These are phyloP conservation scores for Drosophila peninsularis DNA, from an alignment of 2,888 invertebrate genomes.

Conservation along the genomic window DNA sequence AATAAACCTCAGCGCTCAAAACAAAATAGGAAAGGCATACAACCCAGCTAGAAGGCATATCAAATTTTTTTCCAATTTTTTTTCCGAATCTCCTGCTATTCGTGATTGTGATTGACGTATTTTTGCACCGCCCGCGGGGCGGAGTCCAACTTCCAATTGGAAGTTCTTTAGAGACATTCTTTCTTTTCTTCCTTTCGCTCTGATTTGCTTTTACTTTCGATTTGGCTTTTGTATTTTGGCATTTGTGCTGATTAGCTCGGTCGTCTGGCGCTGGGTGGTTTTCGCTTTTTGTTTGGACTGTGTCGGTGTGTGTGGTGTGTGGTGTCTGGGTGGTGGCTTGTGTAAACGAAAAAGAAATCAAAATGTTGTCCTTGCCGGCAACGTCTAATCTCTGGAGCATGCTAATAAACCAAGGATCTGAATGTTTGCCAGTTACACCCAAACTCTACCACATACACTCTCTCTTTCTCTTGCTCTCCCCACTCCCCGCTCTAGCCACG, in stretches of 20 bases:
- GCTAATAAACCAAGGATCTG: constrained; percentile 73
- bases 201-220: constrained; percentile 79
- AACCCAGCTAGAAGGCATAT: constrained; percentile 71
- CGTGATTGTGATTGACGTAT: constrained; percentile 71
- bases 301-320: constrained; percentile 7
- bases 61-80: constrained; percentile 66
- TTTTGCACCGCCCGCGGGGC: constrained; percentile 58
- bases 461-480: not conserved
- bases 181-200: constrained; percentile 31
- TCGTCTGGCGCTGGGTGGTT: constrained; percentile 24
- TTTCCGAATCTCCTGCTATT: constrained; percentile 29
- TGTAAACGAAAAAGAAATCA: constrained; percentile 71
- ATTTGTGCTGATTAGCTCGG: constrained; percentile 77
- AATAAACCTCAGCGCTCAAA: constrained; percentile 66
- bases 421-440: constrained; percentile 13
- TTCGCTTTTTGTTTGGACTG: constrained; percentile 27
- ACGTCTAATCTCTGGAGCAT: constrained; percentile 78
- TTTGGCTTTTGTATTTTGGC: constrained; percentile 79
- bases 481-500: constrained; percentile 4
- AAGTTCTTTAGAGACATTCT: constrained; percentile 61
- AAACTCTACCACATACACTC: constrained; percentile 5
- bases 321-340: constrained; percentile 29
- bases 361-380: constrained; percentile 76
- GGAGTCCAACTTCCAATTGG: constrained; percentile 64
- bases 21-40: constrained; percentile 29